Conservation (phyloP, 2,888 invertebrate species). For the Ectemnius lituratus region DNA sequence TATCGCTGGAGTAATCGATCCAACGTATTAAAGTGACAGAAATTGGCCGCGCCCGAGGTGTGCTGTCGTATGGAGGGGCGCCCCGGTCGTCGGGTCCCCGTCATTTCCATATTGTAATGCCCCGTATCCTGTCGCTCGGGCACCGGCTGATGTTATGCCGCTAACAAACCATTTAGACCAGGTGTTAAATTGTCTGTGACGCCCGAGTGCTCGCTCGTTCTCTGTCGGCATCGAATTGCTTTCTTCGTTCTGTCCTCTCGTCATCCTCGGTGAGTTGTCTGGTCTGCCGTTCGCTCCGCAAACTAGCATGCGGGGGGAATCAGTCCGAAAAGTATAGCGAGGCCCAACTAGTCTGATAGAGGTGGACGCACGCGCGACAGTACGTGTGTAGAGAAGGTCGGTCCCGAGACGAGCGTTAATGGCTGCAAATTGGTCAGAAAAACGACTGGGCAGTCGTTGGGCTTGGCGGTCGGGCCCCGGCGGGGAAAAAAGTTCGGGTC, state of each 20-base stretch:
- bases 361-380: conserved; percentile 10
- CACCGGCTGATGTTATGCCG: conserved; percentile 72
- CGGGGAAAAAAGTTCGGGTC: conserved; percentile 25
- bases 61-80: conserved; percentile 53
- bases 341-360: background rate
- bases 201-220: conserved; percentile 64
- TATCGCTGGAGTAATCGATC: conserved; percentile 30
- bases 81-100: conserved; percentile 51
- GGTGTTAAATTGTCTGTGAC: conserved; percentile 78
- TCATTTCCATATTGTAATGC: conserved; percentile 77
- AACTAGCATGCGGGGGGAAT: too few species aligned
- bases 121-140: conserved; percentile 71
- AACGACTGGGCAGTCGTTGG: conserved; percentile 49
- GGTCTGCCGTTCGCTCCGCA: conserved; percentile 10
- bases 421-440: conserved; percentile 71
- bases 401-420: conserved; percentile 61
- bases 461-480: background rate
- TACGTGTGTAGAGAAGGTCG: conserved; percentile 53
- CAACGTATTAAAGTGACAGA: conserved; percentile 70
- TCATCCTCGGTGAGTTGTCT: background rate
- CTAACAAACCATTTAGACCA: conserved; percentile 76
- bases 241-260: conserved; percentile 4
- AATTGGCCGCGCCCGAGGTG: conserved; percentile 74
- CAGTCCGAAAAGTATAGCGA: too few species aligned
- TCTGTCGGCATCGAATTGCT: conserved; percentile 15